Base-by-base conservation (phyloP, 2,797 vertebrate species). In the Lithobates sylvaticus region DNA sequence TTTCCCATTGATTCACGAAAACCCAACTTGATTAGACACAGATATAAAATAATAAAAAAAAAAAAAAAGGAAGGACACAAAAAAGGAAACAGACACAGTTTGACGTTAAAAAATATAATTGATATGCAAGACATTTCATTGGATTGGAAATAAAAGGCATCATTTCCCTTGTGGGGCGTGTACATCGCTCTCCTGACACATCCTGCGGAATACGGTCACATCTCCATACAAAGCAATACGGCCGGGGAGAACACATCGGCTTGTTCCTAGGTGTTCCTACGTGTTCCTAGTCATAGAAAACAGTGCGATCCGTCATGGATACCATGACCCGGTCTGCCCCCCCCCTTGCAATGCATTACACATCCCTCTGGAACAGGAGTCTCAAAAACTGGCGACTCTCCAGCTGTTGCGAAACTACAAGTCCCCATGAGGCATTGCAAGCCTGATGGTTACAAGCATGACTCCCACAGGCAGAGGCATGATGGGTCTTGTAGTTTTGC, bases 81-180 rank as follows among this genome's bases (percentile, higher is more conserved):
- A 15, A 10, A 29, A 2, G 29, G 18, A 82, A 73, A 73, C 69
- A 36, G n/a, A 39, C 36, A 10, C 8, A 2, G 71, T 81, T 86
- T 86, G 84, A 86, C 84, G 81, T 86, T 81, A 81, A 86, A 86
- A 86, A 81, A 86, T 86, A 76, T 86, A 86, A 86, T 86, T 86
- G 78, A 78, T 86, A 86, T 86, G 84, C 84, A 81, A 86, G 84
- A 86, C 78, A 86, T 81, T 69, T 86, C 67, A 81, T 71, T 82
- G 73, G 67, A 81, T 81, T 81, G 84, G 84, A 86, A 81, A 86
- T 77, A 81, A 81, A 83, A 71, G 26, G 29, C 10, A 68, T 71
- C 61, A 69, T 86, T 74, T 79, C 78, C 42, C 54, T 32, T 61
- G 54, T 8, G 54, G 44, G 64, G 77, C 42, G 78, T 81, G 36